These are phyloP conservation scores for Drosophila tani DNA, from an alignment of 1,140 invertebrate species.

Conservation along the genomic window DNA sequence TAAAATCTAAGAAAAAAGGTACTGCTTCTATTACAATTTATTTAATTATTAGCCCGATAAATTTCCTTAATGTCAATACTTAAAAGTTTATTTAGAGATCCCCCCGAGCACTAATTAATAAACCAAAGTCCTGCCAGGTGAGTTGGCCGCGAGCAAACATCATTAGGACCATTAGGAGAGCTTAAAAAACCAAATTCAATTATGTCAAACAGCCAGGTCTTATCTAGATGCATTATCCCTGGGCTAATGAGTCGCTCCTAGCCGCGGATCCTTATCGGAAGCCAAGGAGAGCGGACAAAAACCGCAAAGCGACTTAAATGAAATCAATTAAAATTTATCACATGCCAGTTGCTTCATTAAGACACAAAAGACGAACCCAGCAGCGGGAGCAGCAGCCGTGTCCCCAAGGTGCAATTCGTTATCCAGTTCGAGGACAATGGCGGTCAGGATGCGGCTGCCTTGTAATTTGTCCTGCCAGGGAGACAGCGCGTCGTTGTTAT, in stretches of 20 bases:
- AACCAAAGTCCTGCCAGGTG: constrained; percentile 2
- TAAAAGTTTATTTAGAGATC: background rate
- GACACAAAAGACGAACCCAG: constrained; percentile 46
- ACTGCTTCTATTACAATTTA: background rate
- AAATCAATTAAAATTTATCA: constrained; percentile 84
- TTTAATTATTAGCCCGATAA: background rate
- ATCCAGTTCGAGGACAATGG: constrained; percentile 75
- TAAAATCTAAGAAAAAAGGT: too few species aligned
- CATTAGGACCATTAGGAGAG: constrained; percentile 41
- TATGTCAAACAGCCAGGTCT: constrained; percentile 65
- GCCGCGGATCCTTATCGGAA: constrained; percentile 53
- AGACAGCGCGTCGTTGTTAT: constrained; percentile 48
- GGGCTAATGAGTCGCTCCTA: constrained; percentile 65
- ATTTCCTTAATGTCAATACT: constrained; percentile 4
- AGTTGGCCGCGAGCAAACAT: background rate
- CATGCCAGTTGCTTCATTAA: constrained; percentile 68
- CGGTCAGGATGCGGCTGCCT: constrained; percentile 73
- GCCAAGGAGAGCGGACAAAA: constrained; percentile 23
- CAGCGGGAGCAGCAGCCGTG: background rate
- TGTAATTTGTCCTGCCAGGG: constrained; percentile 74
- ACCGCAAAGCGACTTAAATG: constrained; percentile 49
- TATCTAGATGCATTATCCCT: constrained; percentile 74
- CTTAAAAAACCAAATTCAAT: constrained; percentile 64
- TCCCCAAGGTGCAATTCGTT: constrained; percentile 81
- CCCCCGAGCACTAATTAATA: background rate